Evolutionary conservation across 2,888 invertebrate species (phyloP).

Genomic region (Maniola hyperantus): DNA sequence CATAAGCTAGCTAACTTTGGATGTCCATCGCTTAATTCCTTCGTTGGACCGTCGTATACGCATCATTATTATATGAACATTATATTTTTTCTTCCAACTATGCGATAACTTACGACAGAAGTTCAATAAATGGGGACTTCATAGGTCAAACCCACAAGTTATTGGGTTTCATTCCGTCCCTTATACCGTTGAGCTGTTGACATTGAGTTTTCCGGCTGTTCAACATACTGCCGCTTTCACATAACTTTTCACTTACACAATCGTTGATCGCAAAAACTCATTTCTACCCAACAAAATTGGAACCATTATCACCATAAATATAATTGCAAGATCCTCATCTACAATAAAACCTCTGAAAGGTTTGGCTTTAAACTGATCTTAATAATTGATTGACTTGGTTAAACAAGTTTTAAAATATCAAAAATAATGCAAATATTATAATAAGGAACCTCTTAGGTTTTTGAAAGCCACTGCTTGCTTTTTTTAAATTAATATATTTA

Average conservation of each 20-base stretch:
- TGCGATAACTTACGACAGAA: not conserved
- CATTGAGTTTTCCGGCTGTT: constrained; percentile 19
- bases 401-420: too few relatives aligned
- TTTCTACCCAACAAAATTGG: not conserved
- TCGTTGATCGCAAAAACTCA: not conserved
- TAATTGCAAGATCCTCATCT: not conserved
- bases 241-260: not conserved
- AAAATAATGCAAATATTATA: not conserved
- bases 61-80: not conserved
- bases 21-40: not conserved
- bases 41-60: not conserved
- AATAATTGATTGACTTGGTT: too few relatives aligned
- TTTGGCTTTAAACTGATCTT: too few relatives aligned
- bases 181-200: not conserved
- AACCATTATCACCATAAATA: not conserved
- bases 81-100: not conserved
- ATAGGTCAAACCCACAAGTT: not conserved
- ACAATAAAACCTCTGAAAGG: not conserved
- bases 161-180: not conserved
- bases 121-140: not conserved
- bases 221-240: constrained; percentile 24
- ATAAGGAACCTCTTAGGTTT: not conserved
- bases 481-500: not conserved
- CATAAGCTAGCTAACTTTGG: not conserved
- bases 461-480: constrained; percentile 15